Percentiles rank a stretch among this genome's conserved stretches.
phyloP scores from a whole-genome alignment of 2,113 vertebrate genomes.

The Scalopus aquaticus region DNA sequence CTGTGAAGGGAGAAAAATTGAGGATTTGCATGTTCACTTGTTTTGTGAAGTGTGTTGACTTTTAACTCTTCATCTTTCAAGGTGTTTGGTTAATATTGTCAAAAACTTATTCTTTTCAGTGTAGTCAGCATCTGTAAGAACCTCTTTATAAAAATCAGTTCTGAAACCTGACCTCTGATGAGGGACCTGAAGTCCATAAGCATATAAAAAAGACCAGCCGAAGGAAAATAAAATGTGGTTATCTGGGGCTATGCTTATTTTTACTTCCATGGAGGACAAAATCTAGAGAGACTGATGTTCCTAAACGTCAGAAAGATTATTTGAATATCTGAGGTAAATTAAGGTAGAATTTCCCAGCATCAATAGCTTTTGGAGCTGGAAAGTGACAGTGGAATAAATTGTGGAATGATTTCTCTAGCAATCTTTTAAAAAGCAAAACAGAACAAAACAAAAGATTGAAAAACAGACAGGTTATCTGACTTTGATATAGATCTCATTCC shows the following conservation, averaged over 20 bases:
- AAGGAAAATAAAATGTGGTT: not conserved
- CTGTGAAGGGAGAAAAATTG: not conserved
- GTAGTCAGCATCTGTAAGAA: not conserved
- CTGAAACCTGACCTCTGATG: not conserved
- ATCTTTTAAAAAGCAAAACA: not conserved
- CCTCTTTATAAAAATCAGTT: not conserved
- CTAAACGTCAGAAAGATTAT: not conserved
- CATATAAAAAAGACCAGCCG: not conserved
- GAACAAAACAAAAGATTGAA: too few species aligned
- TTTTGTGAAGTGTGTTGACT: slow-evolving; percentile 8
- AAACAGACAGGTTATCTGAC: not conserved
- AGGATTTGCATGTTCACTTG: not conserved
- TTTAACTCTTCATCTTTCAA: slow-evolving; percentile 8
- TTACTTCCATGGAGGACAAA: not conserved
- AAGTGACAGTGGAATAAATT: not conserved
- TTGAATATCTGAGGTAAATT: slow-evolving; percentile 17
- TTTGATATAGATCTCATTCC: slow-evolving; percentile 4
- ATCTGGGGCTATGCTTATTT: not conserved
- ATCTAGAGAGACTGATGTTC: not conserved
- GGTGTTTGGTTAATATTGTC: slow-evolving; percentile 5
- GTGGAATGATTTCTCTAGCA: not conserved
- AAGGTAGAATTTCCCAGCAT: not conserved
- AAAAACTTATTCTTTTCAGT: not conserved
- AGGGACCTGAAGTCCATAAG: not conserved
- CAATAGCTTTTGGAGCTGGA: not conserved